Evolutionary conservation across 2,888 invertebrate genomes (phyloP).

Genomic region (Schrankia costaestrigalis): DNA sequence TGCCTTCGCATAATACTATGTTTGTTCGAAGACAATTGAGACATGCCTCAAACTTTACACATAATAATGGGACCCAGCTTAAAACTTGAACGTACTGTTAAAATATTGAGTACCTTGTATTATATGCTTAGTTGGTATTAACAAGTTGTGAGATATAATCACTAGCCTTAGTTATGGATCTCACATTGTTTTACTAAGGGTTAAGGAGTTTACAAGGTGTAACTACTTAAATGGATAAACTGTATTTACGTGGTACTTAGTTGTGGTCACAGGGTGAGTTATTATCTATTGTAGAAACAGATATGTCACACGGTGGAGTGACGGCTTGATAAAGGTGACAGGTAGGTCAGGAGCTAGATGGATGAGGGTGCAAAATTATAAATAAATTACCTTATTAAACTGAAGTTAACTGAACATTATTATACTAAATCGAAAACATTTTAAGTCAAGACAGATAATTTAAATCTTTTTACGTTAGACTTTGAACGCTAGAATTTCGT

Average conservation of each 20-base stretch:
- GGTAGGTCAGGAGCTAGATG: no score
- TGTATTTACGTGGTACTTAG: background rate
- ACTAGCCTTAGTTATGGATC: constrained; percentile 26
- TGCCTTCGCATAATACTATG: constrained; percentile 39
- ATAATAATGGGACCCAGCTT: constrained; percentile 41
- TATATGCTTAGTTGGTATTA: constrained; percentile 35
- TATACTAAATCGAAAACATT: no score
- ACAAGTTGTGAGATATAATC: constrained; percentile 32
- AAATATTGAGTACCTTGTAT: constrained; percentile 39
- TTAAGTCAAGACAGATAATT: no score
- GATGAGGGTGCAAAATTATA: no score
- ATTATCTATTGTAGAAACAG: no score
- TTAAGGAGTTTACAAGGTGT: background rate
- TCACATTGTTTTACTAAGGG: constrained; percentile 16
- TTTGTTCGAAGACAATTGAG: constrained; percentile 42
- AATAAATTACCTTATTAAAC: no score
- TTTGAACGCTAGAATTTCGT: no score
- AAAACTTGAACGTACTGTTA: constrained; percentile 33
- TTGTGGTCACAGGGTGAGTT: no score
- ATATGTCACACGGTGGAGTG: no score
- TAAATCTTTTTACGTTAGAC: no score
- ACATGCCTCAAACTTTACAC: constrained; percentile 44
- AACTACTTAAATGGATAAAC: background rate
- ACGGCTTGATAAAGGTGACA: no score
- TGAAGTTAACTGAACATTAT: no score